Percentiles rank a stretch among this genome's conserved stretches.
These are phyloP conservation scores for Drosophila lutescens DNA, from an alignment of 2,888 invertebrate genomes.

Conservation along the genomic window DNA sequence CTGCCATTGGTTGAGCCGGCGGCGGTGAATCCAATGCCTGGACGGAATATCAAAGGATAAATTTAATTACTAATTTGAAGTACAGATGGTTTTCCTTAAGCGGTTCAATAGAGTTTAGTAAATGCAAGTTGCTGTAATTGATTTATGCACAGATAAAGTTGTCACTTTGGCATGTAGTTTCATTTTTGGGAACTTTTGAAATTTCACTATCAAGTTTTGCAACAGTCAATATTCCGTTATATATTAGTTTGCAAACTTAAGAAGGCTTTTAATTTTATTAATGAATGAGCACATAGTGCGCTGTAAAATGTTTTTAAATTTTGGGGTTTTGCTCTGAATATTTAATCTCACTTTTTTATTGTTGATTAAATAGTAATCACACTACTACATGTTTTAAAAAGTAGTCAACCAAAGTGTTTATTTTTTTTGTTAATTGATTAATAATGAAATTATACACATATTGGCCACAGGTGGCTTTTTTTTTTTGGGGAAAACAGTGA, in stretches of 20 bases:
- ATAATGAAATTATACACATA: neutral
- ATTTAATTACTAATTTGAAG: neutral
- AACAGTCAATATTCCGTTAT: too few relatives aligned
- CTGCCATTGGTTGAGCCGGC: constrained; percentile 72
- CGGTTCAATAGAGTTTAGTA: neutral
- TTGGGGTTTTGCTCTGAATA: neutral
- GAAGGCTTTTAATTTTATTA: neutral
- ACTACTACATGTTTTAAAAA: too few relatives aligned
- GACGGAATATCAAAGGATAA: neutral
- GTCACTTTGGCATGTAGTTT: neutral
- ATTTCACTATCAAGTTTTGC: neutral
- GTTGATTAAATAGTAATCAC: too few relatives aligned
- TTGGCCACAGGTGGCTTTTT: constrained; percentile 3
- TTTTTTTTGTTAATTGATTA: neutral
- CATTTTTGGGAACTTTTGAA: neutral
- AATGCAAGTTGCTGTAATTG: neutral
- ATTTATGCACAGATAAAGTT: neutral
- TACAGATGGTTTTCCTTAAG: neutral
- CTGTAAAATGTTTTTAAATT: neutral
- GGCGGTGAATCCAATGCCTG: constrained; percentile 74
- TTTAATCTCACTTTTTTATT: too few relatives aligned
- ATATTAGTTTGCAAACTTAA: too few relatives aligned
- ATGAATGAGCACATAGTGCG: too few relatives aligned
- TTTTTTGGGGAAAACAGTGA: neutral
- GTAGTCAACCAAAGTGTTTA: neutral